Conservation (phyloP, 2,113 vertebrate genomes). For the Gambusia holbrooki region DNA sequence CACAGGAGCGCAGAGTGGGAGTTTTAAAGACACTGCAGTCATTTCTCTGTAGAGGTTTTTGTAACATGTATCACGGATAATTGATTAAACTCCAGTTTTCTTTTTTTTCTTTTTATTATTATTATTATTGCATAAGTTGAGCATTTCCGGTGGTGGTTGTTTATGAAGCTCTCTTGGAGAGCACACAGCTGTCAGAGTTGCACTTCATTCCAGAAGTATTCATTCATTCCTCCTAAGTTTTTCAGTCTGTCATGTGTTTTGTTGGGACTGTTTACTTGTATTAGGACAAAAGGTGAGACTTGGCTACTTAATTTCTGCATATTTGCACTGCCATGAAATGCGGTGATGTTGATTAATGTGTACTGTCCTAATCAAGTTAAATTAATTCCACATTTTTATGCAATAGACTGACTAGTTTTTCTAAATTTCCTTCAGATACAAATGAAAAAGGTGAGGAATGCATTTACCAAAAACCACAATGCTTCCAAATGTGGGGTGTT, state of each 20-base stretch:
- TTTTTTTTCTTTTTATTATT: neutral
- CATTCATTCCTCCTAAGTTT: neutral
- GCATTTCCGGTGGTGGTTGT: neutral
- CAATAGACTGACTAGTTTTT: too few relatives aligned
- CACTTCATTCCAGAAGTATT: neutral
- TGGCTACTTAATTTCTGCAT: too few relatives aligned
- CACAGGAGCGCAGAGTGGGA: slow-evolving; percentile 9
- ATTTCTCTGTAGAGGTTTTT: slow-evolving; percentile 13
- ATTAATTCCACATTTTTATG: too few relatives aligned
- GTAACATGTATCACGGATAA: neutral
- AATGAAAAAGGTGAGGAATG: neutral
- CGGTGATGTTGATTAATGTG: too few relatives aligned
- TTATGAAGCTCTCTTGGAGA: neutral
- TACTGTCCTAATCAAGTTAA: too few relatives aligned
- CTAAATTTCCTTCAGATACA: too few relatives aligned
- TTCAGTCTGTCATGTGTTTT: neutral
- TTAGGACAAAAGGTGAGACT: too few relatives aligned
- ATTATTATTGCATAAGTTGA: neutral
- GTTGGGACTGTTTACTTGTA: neutral
- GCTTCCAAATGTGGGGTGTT: neutral
- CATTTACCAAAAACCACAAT: neutral
- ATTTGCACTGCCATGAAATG: too few relatives aligned
- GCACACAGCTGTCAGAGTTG: too few relatives aligned
- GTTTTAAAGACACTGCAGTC: neutral
- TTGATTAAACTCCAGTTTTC: neutral